Base-by-base conservation (phyloP, 2,888 invertebrate genomes). In the Andrena minutula region DNA sequence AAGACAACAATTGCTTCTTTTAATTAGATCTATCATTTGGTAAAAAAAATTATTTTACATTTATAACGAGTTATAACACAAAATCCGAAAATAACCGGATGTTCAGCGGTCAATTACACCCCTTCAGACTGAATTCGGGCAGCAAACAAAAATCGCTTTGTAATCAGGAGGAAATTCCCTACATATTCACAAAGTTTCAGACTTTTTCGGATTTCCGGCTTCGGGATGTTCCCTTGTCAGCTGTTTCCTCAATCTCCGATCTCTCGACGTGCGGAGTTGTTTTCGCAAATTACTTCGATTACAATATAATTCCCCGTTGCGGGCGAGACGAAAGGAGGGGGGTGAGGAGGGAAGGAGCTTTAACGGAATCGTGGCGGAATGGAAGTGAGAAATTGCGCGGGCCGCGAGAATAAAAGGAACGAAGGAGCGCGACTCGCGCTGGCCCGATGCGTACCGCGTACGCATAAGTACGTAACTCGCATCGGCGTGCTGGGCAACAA, bases 201-300 rank as follows among this genome's bases (percentile, higher is more conserved):
- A n/a, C n/a, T n/a, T n/a, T n/a, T n/a, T n/a, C n/a, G n/a, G n/a
- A n/a, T n/a, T n/a, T n/a, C n/a, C n/a, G n/a, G n/a, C n/a, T n/a
- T n/a, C n/a, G n/a, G n/a, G n/a, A n/a, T n/a, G n/a, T n/a, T n/a
- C n/a, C n/a, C n/a, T n/a, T n/a, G n/a, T n/a, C n/a, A 5, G 4
- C 68, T 12, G 58, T 74, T 60, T 28, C 23, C 58, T 61, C 81
- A 75, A 75, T 75, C 75, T 35, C 41, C 75, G n/a, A 66, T 83
- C 81, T 66, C 28, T 64, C 75, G 20, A 32, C 32, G 16, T 10
- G 23, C 41, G 58, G 30, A 35, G 63, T 70, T 49, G 63, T 83
- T 78, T 82, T 75, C 86, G 51, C 79, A 84, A 84, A 84, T 87
- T 85, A 79, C 85, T 63, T 84, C 85, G 87, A 87, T 87, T 84